Conservation (phyloP, 2,888 invertebrate species). For the Drosophila histrio region DNA sequence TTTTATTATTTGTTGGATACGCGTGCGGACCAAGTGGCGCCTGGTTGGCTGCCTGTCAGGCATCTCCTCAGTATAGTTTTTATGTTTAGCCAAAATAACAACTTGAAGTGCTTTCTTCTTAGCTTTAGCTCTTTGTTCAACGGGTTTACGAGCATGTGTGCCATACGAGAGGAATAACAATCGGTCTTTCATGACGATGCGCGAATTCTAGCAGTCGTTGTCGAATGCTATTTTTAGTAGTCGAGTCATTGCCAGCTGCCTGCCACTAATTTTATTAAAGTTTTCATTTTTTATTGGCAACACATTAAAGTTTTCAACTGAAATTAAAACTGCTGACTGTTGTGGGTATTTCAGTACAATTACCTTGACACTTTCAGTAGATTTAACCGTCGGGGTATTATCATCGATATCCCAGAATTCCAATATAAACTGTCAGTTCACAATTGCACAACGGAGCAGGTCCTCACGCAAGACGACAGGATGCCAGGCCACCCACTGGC, state of each 20-base stretch:
- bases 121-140: slow-evolving; percentile 12
- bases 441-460: slow-evolving; percentile 43
- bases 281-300: slow-evolving; percentile 18
- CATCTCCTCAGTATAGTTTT: slow-evolving; percentile 28
- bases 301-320: not conserved
- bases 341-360: slow-evolving; percentile 39
- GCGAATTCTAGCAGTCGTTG: slow-evolving; percentile 13
- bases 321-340: slow-evolving; percentile 2
- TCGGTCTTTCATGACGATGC: slow-evolving; percentile 43
- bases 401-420: not conserved
- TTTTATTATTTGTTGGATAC: slow-evolving; percentile 24
- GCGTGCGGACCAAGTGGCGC: slow-evolving; percentile 30
- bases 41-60: slow-evolving; percentile 29
- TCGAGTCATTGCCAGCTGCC: slow-evolving; percentile 19
- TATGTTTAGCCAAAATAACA: slow-evolving; percentile 27
- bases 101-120: slow-evolving; percentile 18
- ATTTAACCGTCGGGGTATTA: slow-evolving; percentile 34
- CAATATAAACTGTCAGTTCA: slow-evolving; percentile 36
- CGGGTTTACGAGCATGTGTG: slow-evolving; percentile 19
- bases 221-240: slow-evolving; percentile 3
- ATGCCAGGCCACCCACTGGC: slow-evolving; percentile 39
- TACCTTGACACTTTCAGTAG: slow-evolving; percentile 56
- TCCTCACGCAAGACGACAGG: slow-evolving; percentile 8
- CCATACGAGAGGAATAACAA: slow-evolving; percentile 32
- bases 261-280: slow-evolving; percentile 31